Base-by-base conservation (phyloP, 2,888 invertebrate species). In the Sialis lutaria region DNA sequence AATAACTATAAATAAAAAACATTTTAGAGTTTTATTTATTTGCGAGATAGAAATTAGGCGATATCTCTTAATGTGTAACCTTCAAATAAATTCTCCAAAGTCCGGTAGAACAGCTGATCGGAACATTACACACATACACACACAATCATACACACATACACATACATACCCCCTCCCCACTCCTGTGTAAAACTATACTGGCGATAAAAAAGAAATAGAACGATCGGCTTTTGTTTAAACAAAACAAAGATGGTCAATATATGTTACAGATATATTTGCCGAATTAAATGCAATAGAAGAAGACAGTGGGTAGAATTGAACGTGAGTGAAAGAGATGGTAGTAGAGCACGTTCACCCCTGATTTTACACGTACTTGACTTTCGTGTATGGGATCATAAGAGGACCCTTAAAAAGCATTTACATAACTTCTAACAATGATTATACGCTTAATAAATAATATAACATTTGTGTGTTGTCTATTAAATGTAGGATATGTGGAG, bases 341-440 rank as follows among this genome's bases (percentile, higher is more conserved):
- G 40, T 37, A 45, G 35, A 46, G 48, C 46, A 58, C 62, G 57
- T 62, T 63, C 62, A 64, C 63, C 65, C 64, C 64, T 65, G 67
- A 72, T 72, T 72, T 69, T 70, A 71, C 71, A 71, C 70, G 69
- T 71, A 72, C 72, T 72, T 72, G 71, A 70, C 68, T 72, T 65
- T 62, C 48, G 50, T 50, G 34, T 44, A 45, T 48, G 49, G 50
- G 47, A 47, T 42, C 31, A 42, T 42, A 31, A 42, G 42, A 42
- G 42, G 42, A 42, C 42, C 42, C 42, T 42, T 31, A 42, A 42
- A 42, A 31, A 57, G 51, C 55, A 61, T 61, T 61, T 58, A 59
- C 59, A 61, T 61, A 60, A 58, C 57, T 60, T 57, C 57, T 56
- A 13, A 45, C 42, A 31, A 42, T 42, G 42, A 42, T 37, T 37